phyloP scores from a whole-genome alignment of 92 coral and sea anemone genomes.

The Bergia puertoricense region DNA sequence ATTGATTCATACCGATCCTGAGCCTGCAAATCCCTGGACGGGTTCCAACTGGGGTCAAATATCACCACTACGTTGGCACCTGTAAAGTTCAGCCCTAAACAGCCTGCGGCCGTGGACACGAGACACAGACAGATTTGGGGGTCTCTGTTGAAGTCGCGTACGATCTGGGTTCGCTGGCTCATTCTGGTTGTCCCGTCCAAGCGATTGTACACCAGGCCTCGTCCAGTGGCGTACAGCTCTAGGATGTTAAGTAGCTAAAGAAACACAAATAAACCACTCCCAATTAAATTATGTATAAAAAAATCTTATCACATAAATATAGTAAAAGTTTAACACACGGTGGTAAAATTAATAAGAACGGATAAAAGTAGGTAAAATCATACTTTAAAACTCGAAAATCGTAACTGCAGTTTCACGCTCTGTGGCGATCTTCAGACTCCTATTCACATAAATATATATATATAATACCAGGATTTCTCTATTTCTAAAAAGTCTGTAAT shows the following conservation, averaged over 20 bases:
- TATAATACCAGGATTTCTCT: too few species aligned
- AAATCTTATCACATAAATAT: too few species aligned
- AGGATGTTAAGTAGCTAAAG: conserved; percentile 81
- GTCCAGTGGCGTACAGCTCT: conserved; percentile 83
- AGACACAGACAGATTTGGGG: conserved; percentile 79
- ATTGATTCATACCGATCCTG: conserved; percentile 78
- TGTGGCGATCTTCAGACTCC: too few species aligned
- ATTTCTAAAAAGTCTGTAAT: too few species aligned
- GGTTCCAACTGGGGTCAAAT: conserved; percentile 98
- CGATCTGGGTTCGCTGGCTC: conserved; percentile 76
- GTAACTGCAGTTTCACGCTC: too few species aligned
- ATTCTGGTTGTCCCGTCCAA: conserved; percentile 90
- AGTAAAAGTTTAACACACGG: too few species aligned
- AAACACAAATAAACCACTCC: not conserved
- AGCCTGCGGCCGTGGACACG: conserved; percentile 92
- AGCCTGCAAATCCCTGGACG: conserved; percentile 92
- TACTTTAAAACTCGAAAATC: too few species aligned
- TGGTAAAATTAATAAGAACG: too few species aligned
- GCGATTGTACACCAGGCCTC: conserved; percentile 86
- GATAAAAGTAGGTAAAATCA: too few species aligned
- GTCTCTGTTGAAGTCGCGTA: conserved; percentile 86
- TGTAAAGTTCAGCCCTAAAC: conserved; percentile 91
- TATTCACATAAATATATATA: too few species aligned
- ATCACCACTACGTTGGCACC: conserved; percentile 96
- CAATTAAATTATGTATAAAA: too few species aligned